Percentiles rank a stretch among this genome's conserved stretches.
Conservation (phyloP, 2,888 invertebrate genomes). For the Liopterus haemorrhoidalis region DNA sequence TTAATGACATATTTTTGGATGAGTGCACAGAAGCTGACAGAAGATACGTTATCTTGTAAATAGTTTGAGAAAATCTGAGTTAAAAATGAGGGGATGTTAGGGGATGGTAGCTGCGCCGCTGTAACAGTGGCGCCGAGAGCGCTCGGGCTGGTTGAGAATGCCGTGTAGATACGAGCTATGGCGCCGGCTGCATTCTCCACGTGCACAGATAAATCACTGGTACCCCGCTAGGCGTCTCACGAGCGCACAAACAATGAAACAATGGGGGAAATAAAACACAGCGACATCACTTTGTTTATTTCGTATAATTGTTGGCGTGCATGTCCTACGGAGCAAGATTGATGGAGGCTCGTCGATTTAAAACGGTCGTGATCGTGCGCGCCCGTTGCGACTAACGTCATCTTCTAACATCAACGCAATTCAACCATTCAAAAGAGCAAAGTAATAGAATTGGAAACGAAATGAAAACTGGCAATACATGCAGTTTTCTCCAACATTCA, state of each 20-base stretch:
- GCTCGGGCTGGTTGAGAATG: slow-evolving; percentile 32
- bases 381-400: not conserved
- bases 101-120: too few relatives aligned
- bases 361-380: slow-evolving; percentile 24
- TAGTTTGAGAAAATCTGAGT: too few relatives aligned
- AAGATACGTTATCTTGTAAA: too few relatives aligned
- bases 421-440: too few relatives aligned
- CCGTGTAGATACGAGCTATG: slow-evolving; percentile 42
- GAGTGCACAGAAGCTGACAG: too few relatives aligned
- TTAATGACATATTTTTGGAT: too few relatives aligned
- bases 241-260: slow-evolving; percentile 47
- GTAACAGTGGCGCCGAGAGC: slow-evolving; percentile 30
- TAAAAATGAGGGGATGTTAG: too few relatives aligned
- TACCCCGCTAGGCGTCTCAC: slow-evolving; percentile 40
- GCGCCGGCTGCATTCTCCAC: slow-evolving; percentile 47
- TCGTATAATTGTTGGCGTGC: slow-evolving; percentile 45
- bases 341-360: slow-evolving; percentile 29
- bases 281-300: slow-evolving; percentile 47
- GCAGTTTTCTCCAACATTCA: too few relatives aligned
- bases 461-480: too few relatives aligned
- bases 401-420: too few relatives aligned
- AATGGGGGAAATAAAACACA: slow-evolving; percentile 47
- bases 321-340: slow-evolving; percentile 33
- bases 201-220: slow-evolving; percentile 48
- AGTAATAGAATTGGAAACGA: too few relatives aligned